Conservation (phyloP, 2,797 vertebrate species). For the Manis javanica region DNA sequence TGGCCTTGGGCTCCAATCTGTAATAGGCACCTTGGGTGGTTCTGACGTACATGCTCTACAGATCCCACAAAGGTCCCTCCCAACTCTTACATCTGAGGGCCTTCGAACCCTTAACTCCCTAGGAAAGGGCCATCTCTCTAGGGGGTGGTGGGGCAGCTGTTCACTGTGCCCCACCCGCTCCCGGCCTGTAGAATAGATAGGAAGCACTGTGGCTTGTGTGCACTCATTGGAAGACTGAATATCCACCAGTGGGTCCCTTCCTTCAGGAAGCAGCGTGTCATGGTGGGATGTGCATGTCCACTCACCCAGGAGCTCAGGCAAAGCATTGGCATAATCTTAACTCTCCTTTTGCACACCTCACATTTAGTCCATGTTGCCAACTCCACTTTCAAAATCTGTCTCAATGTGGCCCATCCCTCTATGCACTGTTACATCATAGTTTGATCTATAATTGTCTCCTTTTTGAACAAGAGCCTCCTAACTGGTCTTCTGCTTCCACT, state of each 20-base stretch:
- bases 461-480: background rate
- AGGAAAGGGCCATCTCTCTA: background rate
- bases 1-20: too few relatives aligned
- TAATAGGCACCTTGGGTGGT: background rate
- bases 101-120: background rate
- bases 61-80: background rate
- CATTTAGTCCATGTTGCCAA: background rate
- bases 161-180: background rate
- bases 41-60: background rate
- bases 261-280: background rate
- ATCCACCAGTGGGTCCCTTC: background rate
- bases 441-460: background rate
- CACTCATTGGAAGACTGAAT: background rate
- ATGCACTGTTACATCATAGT: background rate
- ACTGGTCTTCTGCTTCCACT: background rate
- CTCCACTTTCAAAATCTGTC: background rate
- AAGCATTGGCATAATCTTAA: background rate
- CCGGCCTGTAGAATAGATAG: background rate
- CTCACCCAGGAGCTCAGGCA: background rate
- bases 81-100: background rate
- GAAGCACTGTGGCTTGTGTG: background rate
- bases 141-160: accelerated
- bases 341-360: background rate
- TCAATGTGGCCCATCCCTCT: background rate
- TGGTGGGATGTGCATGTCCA: background rate